Conservation (phyloP, 2,113 vertebrate species). For the Hymenochirus boettgeri region DNA sequence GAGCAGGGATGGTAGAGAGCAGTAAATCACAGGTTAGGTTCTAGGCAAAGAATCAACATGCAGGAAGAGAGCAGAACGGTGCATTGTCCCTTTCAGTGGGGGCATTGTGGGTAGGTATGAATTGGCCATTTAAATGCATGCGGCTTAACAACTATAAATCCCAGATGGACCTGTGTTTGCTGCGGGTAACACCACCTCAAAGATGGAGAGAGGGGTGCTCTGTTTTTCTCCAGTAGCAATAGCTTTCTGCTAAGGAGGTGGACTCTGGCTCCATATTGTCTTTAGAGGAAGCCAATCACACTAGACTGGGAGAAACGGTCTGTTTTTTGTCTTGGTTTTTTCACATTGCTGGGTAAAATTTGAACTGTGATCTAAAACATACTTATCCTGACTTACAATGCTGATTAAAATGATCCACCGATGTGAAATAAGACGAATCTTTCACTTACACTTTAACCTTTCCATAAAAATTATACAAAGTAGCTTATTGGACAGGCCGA, state of each 20-base stretch:
- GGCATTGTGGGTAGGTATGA: conserved; percentile 56
- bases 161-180: conserved; percentile 46
- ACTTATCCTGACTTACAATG: no score
- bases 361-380: no score
- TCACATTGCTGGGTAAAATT: no score
- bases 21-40: conserved; percentile 8
- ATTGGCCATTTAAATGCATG: no score
- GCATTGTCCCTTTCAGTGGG: conserved; percentile 47
- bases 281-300: conserved; percentile 59
- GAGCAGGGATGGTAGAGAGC: conserved; percentile 4
- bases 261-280: conserved; percentile 63
- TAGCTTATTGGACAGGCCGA: no score
- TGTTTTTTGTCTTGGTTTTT: no score
- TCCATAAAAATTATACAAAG: no score
- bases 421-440: no score
- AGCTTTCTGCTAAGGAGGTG: conserved; percentile 50
- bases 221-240: conserved; percentile 54
- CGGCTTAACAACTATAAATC: conserved; percentile 53
- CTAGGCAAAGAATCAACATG: conserved; percentile 39
- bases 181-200: conserved; percentile 50
- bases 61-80: conserved; percentile 9
- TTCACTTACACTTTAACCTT: no score
- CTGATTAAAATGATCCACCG: no score
- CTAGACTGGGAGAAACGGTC: no score
- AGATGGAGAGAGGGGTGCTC: conserved; percentile 45